These are phyloP conservation scores for Platichthys stellatus DNA, from an alignment of 2,113 vertebrate species.

Conservation along the genomic window DNA sequence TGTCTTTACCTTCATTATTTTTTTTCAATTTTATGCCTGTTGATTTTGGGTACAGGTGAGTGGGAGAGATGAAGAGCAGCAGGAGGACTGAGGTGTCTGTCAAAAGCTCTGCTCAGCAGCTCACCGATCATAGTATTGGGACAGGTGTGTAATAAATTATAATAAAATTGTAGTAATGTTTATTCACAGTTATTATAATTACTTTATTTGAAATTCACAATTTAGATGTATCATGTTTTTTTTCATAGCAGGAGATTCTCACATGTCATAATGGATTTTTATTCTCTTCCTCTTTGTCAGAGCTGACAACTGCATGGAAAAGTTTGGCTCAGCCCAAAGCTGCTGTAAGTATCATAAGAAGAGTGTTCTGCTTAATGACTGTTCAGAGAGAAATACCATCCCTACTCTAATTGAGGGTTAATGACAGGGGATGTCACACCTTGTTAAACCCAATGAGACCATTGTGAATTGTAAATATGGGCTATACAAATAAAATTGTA, in stretches of 20 bases:
- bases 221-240: not conserved
- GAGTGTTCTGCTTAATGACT: not conserved
- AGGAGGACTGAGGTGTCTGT: conserved; percentile 83
- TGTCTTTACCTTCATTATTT: not conserved
- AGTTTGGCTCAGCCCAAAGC: conserved; percentile 90
- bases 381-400: not conserved
- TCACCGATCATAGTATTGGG: conserved; percentile 76
- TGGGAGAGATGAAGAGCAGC: conserved; percentile 87
- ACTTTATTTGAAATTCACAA: not conserved
- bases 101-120: too few species aligned
- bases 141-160: conserved; percentile 81
- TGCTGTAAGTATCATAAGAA: conserved; percentile 87
- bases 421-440: too few species aligned
- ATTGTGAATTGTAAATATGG: too few species aligned
- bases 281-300: conserved; percentile 70
- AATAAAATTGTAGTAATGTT: not conserved
- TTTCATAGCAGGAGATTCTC: not conserved
- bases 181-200: not conserved
- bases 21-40: not conserved
- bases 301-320: conserved; percentile 86
- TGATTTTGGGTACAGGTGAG: conserved; percentile 76
- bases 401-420: not conserved
- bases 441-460: too few species aligned
- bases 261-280: not conserved
- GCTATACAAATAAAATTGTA: not conserved